phyloP scores from a whole-genome alignment of 2,888 invertebrate species.

The Volucella bombylans region DNA sequence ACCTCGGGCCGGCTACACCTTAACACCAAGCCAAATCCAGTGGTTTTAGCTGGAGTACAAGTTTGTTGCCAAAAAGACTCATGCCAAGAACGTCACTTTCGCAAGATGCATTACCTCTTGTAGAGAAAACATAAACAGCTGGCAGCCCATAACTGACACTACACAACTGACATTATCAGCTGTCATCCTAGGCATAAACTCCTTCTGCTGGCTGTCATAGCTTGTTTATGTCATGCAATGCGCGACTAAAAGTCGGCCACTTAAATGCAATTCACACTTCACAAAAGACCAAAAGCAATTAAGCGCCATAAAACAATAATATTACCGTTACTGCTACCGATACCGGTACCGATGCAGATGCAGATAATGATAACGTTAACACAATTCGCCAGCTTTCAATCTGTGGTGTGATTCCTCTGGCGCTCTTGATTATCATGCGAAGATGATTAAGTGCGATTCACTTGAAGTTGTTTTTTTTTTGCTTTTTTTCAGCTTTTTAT shows the following conservation, averaged over 20 bases:
- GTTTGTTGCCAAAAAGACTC: conserved; percentile 12
- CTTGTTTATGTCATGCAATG: conserved; percentile 9
- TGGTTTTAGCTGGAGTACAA: neutral
- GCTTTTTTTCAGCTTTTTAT: neutral
- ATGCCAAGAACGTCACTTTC: conserved; percentile 28
- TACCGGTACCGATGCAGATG: neutral
- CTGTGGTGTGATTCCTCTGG: conserved; percentile 65
- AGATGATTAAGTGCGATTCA: conserved; percentile 70
- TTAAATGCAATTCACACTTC: conserved; percentile 49
- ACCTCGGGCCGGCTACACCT: conserved; percentile 19
- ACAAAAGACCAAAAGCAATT: conserved; percentile 62
- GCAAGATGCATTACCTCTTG: conserved; percentile 16
- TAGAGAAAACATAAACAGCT: neutral
- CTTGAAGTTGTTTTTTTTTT: conserved; percentile 15
- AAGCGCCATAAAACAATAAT: conserved; percentile 67
- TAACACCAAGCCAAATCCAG: conserved; percentile 1
- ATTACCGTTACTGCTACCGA: too few species aligned
- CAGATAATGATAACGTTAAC: conserved; percentile 50
- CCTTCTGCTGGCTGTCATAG: neutral
- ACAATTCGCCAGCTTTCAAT: conserved; percentile 72
- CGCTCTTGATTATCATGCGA: conserved; percentile 70
- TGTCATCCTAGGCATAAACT: neutral
- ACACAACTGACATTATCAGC: conserved; percentile 27
- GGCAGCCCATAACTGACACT: neutral
- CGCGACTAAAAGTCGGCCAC: conserved; percentile 20